A percentile compares a stretch with the other conserved stretches of the same genome.
These are phyloP conservation scores for Tryphoninae sp. DNA, from an alignment of 2,888 invertebrate genomes.

Conservation along the genomic window DNA sequence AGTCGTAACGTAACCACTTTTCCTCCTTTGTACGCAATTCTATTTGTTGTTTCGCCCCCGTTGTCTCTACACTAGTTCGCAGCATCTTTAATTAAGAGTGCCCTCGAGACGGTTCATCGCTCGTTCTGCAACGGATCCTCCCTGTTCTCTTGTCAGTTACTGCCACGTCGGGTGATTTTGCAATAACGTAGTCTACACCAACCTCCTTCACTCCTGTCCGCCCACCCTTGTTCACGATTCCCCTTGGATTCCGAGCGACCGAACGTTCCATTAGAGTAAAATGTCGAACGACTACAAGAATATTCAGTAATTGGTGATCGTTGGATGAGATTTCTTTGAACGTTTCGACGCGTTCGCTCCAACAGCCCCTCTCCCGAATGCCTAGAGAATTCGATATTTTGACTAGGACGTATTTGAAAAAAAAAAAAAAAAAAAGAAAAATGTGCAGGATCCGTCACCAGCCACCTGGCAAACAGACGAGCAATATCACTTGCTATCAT, in stretches of 20 bases:
- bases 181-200: conserved; percentile 12
- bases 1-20: conserved; percentile 36
- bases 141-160: neutral
- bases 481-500: neutral
- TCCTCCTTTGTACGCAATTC: conserved; percentile 21
- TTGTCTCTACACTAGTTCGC: neutral
- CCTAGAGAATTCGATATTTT: neutral
- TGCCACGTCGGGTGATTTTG: neutral
- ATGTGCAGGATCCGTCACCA: neutral
- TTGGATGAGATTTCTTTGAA: neutral
- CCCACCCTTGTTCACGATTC: too few relatives aligned
- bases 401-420: neutral
- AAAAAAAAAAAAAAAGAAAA: neutral
- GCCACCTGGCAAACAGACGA: neutral
- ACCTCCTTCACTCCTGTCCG: too few relatives aligned
- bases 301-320: neutral
- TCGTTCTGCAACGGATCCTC: neutral
- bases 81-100: conserved; percentile 43
- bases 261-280: conserved; percentile 2
- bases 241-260: too few relatives aligned
- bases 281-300: conserved; percentile 13
- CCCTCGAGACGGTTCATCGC: conserved; percentile 9
- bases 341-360: neutral
- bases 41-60: conserved; percentile 8
- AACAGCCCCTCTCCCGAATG: neutral